Evolutionary conservation across 2,113 vertebrate genomes (phyloP), one percentile per base, ranked within the genome.

Genomic region (Chaenocephalus aceratus): DNA sequence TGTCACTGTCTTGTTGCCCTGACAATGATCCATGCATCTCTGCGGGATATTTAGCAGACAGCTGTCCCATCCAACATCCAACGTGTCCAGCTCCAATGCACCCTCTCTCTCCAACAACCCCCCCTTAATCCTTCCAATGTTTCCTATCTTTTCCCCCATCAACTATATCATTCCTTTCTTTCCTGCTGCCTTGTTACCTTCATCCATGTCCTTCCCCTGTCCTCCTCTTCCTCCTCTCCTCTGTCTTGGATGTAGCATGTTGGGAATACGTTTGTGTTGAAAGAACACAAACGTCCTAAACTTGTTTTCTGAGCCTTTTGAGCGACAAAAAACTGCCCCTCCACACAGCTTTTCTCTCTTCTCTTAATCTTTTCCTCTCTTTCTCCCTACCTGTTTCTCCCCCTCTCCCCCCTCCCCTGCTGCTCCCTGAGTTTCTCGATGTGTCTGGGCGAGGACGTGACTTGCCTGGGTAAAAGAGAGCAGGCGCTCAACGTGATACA

Each of bases 381-480:
- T 15, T 66, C 18, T 26, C 45, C 68, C 30, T 75, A 48, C 6
- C 36, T 41, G 36, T 41, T 41, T 67, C 16, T 36, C 56, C 72
- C 63, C 75, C 54, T 60, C 60, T 56, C 36, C 60, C 75, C 54
- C 58, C 60, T 56, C 30, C 84, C 56, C 64, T 34, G 68, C 72
- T 60, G 36, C 44, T 80, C 77, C 78, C 51, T 67, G 86, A 88
- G 85, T 83, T 86, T 84, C 72, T 79, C 21, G 53, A 87, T 85
- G 82, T 82, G 88, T 82, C 76, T 91, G 72, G 44, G 14, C 63
- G 82, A 83, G 61, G 72, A 89, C 82, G 84, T 92, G 91, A 89
- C 79, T 83, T 76, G 86, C 86, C 73, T 92, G 45, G 3, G 44
- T 75, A 86, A 88, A 30, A 81, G 46, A 77, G 59, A 75, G 44